These are phyloP conservation scores for Latrodectus geometricus DNA, from an alignment of 1,140 invertebrate species.

Conservation along the genomic window DNA sequence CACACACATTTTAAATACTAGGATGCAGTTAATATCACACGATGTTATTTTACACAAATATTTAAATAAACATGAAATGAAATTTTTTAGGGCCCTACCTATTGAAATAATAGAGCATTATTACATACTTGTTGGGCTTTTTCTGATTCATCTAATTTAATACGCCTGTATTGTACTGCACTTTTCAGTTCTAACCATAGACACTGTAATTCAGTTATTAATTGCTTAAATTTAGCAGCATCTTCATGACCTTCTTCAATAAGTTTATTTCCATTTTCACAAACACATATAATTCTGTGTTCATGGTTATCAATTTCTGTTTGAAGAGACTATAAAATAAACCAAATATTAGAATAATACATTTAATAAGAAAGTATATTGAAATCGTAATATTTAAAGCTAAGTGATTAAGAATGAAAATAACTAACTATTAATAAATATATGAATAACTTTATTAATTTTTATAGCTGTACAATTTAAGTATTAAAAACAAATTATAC, in stretches of 20 bases:
- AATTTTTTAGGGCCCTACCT: background rate
- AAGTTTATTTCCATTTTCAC: conserved; percentile 92
- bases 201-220: conserved; percentile 88
- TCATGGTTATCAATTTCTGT: conserved; percentile 97
- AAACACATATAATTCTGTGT: conserved; percentile 89
- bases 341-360: too few relatives aligned
- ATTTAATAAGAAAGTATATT: too few relatives aligned
- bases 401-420: too few relatives aligned
- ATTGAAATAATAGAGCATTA: background rate
- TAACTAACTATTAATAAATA: too few relatives aligned
- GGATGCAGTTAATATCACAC: too few relatives aligned
- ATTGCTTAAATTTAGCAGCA: conserved; percentile 83
- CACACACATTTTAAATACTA: too few relatives aligned
- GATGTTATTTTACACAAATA: too few relatives aligned
- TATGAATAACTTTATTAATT: too few relatives aligned
- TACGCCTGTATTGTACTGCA: conserved; percentile 77
- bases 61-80: too few relatives aligned
- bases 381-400: too few relatives aligned
- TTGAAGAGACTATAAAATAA: conserved; percentile 46
- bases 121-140: conserved; percentile 74
- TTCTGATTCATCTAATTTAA: conserved; percentile 77
- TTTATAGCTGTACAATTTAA: too few relatives aligned
- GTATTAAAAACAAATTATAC: too few relatives aligned
- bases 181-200: conserved; percentile 94
- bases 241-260: conserved; percentile 95